Conservation (phyloP, 2,888 invertebrate species). For the Podabrus alpinus region DNA sequence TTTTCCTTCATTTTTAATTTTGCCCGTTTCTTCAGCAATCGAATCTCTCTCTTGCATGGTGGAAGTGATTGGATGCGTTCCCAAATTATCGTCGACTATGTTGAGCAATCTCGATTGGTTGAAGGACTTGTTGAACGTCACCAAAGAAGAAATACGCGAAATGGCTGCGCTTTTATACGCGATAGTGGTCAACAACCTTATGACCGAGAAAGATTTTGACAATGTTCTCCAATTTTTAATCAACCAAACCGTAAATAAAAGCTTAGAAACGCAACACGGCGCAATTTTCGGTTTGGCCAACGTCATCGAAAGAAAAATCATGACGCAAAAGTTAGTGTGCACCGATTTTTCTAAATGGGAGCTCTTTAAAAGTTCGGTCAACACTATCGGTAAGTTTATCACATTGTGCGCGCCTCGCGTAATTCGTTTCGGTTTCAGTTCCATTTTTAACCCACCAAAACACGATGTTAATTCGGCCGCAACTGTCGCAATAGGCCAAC, state of each 20-base stretch:
- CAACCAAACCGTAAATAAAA: conserved; percentile 61
- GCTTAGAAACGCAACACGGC: conserved; percentile 78
- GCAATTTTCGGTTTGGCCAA: conserved; percentile 73
- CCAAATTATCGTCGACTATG: conserved; percentile 69
- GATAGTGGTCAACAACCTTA: conserved; percentile 65
- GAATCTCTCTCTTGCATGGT: conserved; percentile 76
- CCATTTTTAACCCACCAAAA: conserved; percentile 67
- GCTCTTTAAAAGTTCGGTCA: conserved; percentile 63
- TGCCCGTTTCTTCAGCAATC: conserved; percentile 55
- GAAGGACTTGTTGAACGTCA: conserved; percentile 66
- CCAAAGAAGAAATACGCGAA: conserved; percentile 77
- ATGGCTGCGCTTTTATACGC: conserved; percentile 76
- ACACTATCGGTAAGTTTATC: conserved; percentile 61
- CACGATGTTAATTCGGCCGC: conserved; percentile 69
- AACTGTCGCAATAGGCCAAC: conserved; percentile 71
- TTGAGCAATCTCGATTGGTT: conserved; percentile 68
- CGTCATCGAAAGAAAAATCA: conserved; percentile 70
- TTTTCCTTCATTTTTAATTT: not conserved
- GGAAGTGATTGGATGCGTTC: conserved; percentile 83
- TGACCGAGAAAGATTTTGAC: conserved; percentile 58
- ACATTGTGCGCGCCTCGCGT: not conserved
- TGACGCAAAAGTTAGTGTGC: conserved; percentile 52
- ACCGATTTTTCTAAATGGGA: conserved; percentile 59
- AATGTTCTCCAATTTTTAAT: conserved; percentile 63
- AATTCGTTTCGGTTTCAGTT: conserved; percentile 56